Percentiles rank a stretch among this genome's conserved stretches.
These are phyloP conservation scores for Lordiphosa fenestrarum DNA, from an alignment of 2,888 invertebrate genomes.

Conservation along the genomic window DNA sequence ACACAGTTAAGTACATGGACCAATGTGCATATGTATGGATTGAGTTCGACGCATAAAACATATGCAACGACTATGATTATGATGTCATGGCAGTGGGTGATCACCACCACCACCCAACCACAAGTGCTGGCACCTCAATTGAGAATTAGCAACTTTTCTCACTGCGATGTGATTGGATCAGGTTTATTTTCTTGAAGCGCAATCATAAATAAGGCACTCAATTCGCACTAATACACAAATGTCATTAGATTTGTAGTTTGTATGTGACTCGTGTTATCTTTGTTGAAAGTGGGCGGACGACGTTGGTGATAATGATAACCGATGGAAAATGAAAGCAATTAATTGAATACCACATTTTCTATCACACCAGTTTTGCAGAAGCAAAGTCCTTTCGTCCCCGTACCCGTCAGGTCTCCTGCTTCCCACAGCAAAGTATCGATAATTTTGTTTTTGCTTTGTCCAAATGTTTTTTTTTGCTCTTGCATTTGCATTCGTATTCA, in stretches of 20 bases:
- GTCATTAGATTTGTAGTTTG: constrained; percentile 1
- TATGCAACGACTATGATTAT: constrained; percentile 61
- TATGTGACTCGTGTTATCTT: constrained; percentile 10
- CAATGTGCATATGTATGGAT: constrained; percentile 40
- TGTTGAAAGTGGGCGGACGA: constrained; percentile 16
- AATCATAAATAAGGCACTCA: constrained; percentile 4
- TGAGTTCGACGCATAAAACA: constrained; percentile 45
- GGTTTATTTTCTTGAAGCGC: constrained; percentile 5
- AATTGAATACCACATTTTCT: constrained; percentile 25
- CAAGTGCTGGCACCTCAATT: constrained; percentile 13
- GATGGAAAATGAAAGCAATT: constrained; percentile 18
- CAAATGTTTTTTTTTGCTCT: background rate
- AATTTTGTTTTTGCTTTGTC: constrained; percentile 3
- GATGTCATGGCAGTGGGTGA: constrained; percentile 58
- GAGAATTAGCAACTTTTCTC: constrained; percentile 8
- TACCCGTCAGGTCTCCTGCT: constrained; percentile 2
- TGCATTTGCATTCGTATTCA: background rate
- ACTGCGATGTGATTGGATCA: too few species aligned
- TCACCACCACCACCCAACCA: constrained; percentile 29
- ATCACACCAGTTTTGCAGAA: constrained; percentile 31
- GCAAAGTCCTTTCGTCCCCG: constrained; percentile 1
- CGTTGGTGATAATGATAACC: constrained; percentile 1
- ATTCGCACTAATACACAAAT: constrained; percentile 13
- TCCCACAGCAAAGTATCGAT: background rate
- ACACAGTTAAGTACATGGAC: constrained; percentile 23